Evolutionary conservation across 1,140 invertebrate genomes (phyloP).

Genomic region (Fragariocoptes setiger): DNA sequence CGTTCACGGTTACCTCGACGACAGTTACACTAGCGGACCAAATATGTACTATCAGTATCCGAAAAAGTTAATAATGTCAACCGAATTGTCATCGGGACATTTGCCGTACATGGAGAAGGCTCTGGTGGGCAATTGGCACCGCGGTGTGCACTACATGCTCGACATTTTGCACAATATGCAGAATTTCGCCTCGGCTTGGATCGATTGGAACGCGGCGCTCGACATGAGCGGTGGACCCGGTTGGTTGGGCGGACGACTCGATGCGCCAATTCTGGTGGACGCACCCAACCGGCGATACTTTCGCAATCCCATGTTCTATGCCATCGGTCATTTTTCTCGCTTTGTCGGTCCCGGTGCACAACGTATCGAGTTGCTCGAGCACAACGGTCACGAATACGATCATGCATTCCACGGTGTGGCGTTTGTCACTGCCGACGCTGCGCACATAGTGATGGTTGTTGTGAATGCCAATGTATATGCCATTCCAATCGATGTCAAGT

Average conservation of each 20-base stretch:
- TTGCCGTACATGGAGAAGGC: not conserved
- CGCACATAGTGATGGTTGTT: not conserved
- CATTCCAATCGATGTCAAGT: too few species aligned
- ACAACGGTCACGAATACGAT: not conserved
- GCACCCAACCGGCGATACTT: not conserved
- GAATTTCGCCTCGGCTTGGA: not conserved
- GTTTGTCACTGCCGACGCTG: not conserved
- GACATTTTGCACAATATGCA: not conserved
- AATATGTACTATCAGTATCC: conserved; percentile 25
- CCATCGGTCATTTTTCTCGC: not conserved
- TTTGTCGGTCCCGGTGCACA: not conserved
- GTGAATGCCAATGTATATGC: not conserved
- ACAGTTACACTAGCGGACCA: conserved; percentile 19
- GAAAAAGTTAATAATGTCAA: conserved; percentile 35
- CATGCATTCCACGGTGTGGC: not conserved
- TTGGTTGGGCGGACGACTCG: not conserved
- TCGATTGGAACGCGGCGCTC: conserved; percentile 1
- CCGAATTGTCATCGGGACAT: conserved; percentile 21
- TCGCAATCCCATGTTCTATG: conserved; percentile 1
- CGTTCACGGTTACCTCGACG: conserved; percentile 40
- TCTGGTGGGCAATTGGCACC: not conserved
- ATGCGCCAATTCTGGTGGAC: conserved; percentile 1
- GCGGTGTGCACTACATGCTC: not conserved
- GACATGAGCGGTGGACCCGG: not conserved
- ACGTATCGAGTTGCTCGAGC: not conserved